Evolutionary conservation across 2,888 invertebrate species (phyloP).

Genomic region (Clivina fossor): DNA sequence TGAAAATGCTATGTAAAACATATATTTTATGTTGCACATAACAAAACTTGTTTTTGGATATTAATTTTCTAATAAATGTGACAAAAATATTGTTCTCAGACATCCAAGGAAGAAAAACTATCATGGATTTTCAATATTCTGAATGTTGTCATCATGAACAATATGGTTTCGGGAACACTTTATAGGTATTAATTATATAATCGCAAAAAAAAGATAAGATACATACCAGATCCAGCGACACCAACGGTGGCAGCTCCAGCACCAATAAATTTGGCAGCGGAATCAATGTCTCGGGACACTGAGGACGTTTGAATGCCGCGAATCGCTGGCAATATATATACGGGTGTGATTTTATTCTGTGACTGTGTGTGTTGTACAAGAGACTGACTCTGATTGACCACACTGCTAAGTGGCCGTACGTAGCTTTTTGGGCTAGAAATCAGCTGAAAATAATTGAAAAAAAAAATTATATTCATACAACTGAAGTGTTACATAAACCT

Average conservation of each 20-base stretch:
- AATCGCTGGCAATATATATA: slow-evolving; percentile 66
- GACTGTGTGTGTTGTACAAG: slow-evolving; percentile 55
- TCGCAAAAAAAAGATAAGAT: slow-evolving; percentile 11
- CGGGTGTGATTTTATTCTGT: slow-evolving; percentile 61
- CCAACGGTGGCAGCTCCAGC: slow-evolving; percentile 99
- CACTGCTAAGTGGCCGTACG: slow-evolving; percentile 80
- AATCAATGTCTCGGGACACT: slow-evolving; percentile 95
- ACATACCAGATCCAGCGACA: slow-evolving; percentile 95
- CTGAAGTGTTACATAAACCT: background rate
- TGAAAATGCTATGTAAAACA: no score
- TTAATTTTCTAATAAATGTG: no score
- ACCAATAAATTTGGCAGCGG: slow-evolving; percentile 99
- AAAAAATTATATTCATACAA: background rate
- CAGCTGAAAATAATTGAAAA: slow-evolving; percentile 62
- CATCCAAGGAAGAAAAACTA: slow-evolving; percentile 27
- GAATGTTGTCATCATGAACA: slow-evolving; percentile 21
- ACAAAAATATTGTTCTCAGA: slow-evolving; percentile 14
- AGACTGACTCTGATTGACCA: slow-evolving; percentile 68
- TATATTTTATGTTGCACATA: no score
- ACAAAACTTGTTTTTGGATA: no score
- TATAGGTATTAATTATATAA: background rate
- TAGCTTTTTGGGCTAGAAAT: slow-evolving; percentile 71
- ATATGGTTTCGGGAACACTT: no score
- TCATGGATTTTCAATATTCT: slow-evolving; percentile 14
- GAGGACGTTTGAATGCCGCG: slow-evolving; percentile 87